These are phyloP conservation scores for Etheostoma nigrum DNA, from an alignment of 2,797 vertebrate species.

Conservation along the genomic window DNA sequence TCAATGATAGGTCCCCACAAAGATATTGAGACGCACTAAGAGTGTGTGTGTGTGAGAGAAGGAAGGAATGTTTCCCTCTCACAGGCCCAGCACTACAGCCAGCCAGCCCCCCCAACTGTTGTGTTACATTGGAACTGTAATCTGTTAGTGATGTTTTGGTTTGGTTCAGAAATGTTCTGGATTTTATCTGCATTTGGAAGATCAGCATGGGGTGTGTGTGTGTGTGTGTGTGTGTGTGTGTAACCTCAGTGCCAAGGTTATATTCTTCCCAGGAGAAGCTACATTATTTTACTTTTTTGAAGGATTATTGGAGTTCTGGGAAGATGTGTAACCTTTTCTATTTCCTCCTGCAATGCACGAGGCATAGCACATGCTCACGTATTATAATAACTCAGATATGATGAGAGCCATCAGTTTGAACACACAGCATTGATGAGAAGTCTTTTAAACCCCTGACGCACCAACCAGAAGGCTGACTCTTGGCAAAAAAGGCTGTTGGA, in stretches of 20 bases:
- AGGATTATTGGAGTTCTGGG: constrained; percentile 40
- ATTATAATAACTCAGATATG: neutral
- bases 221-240: constrained; percentile 7
- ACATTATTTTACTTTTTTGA: constrained; percentile 58
- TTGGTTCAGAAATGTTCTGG: constrained; percentile 68
- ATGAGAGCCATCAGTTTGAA: neutral
- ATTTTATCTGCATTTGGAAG: constrained; percentile 62
- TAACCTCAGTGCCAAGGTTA: constrained; percentile 60
- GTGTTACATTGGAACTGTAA: constrained; percentile 46
- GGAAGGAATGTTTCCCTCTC: constrained; percentile 36
- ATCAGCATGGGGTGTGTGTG: constrained; percentile 20
- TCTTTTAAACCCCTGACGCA: too few relatives aligned
- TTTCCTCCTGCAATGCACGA: constrained; percentile 31
- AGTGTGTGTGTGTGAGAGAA: neutral
- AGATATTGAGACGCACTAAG: too few relatives aligned
- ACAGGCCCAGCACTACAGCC: neutral
- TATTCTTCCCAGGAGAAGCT: constrained; percentile 49
- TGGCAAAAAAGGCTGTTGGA: too few relatives aligned
- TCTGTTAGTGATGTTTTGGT: constrained; percentile 68
- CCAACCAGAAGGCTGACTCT: too few relatives aligned
- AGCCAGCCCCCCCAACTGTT: neutral
- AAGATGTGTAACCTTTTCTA: constrained; percentile 20
- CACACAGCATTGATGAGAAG: neutral
- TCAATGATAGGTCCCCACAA: too few relatives aligned
- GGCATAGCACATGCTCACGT: neutral